Conservation (phyloP, 2,888 invertebrate species). For the Aphidoletes aphidimyza region DNA sequence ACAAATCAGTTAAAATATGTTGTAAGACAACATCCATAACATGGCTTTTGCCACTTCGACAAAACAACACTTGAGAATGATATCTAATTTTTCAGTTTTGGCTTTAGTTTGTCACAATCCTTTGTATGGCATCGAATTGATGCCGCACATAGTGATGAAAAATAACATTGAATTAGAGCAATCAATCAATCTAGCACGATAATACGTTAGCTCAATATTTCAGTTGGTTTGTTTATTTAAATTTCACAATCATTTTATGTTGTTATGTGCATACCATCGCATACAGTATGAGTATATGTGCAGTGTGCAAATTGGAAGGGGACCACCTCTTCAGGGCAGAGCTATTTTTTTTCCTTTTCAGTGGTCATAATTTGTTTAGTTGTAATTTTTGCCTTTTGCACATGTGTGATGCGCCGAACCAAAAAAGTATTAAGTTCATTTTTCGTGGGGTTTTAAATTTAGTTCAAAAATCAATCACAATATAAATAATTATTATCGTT, state of each 20-base stretch:
- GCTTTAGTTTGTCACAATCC: too few species aligned
- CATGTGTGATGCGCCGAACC: conserved; percentile 52
- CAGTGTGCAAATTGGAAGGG: not conserved
- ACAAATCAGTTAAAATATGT: too few species aligned
- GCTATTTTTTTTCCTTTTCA: not conserved
- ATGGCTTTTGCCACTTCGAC: too few species aligned
- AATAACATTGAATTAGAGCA: too few species aligned
- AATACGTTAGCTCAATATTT: too few species aligned
- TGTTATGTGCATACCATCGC: not conserved
- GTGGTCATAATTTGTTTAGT: conserved; percentile 36
- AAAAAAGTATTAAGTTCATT: conserved; percentile 48
- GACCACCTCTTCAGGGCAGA: conserved; percentile 34
- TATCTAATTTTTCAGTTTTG: too few species aligned
- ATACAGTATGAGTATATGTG: not conserved
- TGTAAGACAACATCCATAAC: too few species aligned
- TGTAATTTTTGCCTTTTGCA: conserved; percentile 28
- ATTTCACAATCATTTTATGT: not conserved
- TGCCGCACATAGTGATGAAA: too few species aligned
- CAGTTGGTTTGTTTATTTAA: too few species aligned
- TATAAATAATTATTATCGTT: not conserved
- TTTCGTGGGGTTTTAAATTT: not conserved
- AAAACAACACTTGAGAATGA: too few species aligned
- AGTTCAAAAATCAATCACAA: conserved; percentile 15
- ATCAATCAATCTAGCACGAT: too few species aligned
- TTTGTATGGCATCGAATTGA: too few species aligned